These are phyloP conservation scores for Malurus cyaneus DNA, from an alignment of 2,113 vertebrate genomes.

Conservation along the genomic window DNA sequence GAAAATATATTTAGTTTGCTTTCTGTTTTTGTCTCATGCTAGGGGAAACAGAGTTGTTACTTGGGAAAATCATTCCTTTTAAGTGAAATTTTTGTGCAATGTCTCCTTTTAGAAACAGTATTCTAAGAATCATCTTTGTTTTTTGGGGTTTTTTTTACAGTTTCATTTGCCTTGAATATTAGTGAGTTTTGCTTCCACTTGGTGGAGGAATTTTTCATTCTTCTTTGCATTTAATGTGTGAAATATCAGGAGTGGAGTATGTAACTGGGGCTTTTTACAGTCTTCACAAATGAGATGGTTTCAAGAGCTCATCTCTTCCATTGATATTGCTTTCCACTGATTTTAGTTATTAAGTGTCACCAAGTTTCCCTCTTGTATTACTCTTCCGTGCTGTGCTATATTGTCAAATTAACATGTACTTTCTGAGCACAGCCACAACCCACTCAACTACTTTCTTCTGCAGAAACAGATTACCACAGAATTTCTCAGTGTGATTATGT, in stretches of 20 bases:
- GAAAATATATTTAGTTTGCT: not conserved
- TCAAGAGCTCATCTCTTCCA: not conserved
- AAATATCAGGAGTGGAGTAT: not conserved
- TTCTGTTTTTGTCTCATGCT: not conserved
- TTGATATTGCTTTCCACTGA: not conserved
- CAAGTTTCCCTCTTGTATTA: not conserved
- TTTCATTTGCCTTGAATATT: not conserved
- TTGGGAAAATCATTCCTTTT: not conserved
- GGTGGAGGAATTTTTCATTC: not conserved
- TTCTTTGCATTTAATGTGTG: not conserved
- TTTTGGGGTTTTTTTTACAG: not conserved
- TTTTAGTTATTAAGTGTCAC: constrained; percentile 3
- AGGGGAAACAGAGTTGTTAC: not conserved
- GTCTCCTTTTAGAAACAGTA: not conserved
- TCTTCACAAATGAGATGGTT: not conserved
- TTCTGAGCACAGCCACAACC: constrained; percentile 18
- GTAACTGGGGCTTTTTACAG: not conserved
- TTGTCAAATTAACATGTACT: constrained; percentile 1
- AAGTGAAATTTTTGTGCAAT: not conserved
- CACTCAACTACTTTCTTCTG: constrained; percentile 21
- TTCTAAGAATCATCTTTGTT: not conserved
- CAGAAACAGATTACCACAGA: not conserved
- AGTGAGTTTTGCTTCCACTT: not conserved
- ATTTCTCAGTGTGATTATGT: constrained; percentile 5
- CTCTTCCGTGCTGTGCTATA: not conserved